Evolutionary conservation across 2,797 vertebrate species (phyloP).

Genomic region (Ceryle rudis): DNA sequence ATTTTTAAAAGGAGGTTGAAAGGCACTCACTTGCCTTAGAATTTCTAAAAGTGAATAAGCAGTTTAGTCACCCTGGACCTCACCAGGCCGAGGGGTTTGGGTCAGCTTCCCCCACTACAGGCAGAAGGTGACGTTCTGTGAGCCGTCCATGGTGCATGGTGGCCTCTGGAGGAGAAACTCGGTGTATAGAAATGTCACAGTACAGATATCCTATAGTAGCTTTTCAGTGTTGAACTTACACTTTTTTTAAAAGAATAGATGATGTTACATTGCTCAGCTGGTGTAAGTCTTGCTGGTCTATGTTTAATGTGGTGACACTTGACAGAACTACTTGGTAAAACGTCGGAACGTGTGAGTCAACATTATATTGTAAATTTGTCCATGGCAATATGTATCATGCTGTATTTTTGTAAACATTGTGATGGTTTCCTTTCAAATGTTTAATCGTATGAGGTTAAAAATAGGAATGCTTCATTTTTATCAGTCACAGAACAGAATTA

Average conservation of each 20-base stretch:
- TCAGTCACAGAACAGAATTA: conserved; percentile 35
- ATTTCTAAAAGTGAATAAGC: neutral
- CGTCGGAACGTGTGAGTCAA: conserved; percentile 54
- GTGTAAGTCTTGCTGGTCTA: conserved; percentile 71
- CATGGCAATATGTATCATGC: conserved; percentile 57
- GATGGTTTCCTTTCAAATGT: conserved; percentile 70
- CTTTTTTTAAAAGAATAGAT: conserved; percentile 63
- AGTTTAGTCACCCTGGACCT: neutral
- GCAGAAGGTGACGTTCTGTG: neutral
- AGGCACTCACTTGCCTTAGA: neutral
- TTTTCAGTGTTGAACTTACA: conserved; percentile 69
- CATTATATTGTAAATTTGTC: conserved; percentile 70
- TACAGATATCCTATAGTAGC: conserved; percentile 63
- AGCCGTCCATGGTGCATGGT: fast-evolving
- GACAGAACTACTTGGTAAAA: conserved; percentile 75
- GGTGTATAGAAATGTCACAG: conserved; percentile 40
- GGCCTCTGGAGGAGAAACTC: conserved; percentile 12
- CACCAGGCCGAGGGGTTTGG: neutral
- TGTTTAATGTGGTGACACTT: conserved; percentile 75
- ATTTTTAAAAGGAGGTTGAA: neutral
- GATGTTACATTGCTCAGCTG: conserved; percentile 70
- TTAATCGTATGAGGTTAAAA: conserved; percentile 53
- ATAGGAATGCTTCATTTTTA: conserved; percentile 47
- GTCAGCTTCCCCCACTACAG: neutral
- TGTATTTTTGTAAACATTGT: conserved; percentile 78